Evolutionary conservation across 2,113 vertebrate species (phyloP).

Genomic region (Percina caprodes): DNA sequence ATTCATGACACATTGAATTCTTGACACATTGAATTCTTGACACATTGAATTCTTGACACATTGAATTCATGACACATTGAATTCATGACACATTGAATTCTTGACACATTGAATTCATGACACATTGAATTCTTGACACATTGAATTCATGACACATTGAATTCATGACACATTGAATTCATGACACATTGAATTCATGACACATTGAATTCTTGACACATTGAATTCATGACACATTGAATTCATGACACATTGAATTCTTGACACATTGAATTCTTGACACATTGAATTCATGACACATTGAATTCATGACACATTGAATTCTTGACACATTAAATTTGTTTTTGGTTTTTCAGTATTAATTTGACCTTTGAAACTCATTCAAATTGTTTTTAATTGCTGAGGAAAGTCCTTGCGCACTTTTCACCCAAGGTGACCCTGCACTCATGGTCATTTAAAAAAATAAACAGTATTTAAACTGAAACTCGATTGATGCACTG

Average conservation of each 20-base stretch:
- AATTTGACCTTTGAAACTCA: conserved; percentile 22
- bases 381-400: conserved; percentile 6
- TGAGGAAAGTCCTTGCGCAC: neutral
- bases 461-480: neutral
- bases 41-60: neutral
- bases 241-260: neutral
- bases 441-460: neutral
- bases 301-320: no score
- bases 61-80: neutral
- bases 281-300: neutral
- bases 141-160: no score
- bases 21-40: no score
- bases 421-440: neutral
- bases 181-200: no score
- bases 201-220: neutral
- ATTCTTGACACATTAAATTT: no score
- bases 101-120: neutral
- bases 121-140: neutral
- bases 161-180: neutral
- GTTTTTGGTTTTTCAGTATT: conserved; percentile 14
- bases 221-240: no score
- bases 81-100: no score
- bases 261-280: no score
- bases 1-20: neutral
- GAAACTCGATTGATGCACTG: neutral